Evolutionary conservation across 2,113 vertebrate species (phyloP), one percentile per base, ranked within the genome.

Genomic region (Tragelaphus buxtoni): DNA sequence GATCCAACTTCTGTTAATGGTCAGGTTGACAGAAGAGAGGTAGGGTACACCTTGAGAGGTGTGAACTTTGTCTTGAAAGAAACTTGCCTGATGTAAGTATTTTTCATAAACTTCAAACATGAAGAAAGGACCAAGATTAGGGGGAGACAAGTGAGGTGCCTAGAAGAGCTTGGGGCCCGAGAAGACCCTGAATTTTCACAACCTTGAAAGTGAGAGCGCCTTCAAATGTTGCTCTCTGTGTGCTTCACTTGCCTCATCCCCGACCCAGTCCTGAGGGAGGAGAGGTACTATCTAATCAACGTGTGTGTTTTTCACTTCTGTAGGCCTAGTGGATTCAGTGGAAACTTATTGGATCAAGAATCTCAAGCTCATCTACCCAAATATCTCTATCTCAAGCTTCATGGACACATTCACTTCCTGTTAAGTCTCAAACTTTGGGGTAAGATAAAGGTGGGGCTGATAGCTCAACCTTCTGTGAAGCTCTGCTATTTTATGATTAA

Each of bases 401-500:
- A 39, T 3, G 3, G 12, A 30, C n/a, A 42, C 24, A 22, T 10
- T 49, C 6, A 3, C 6, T 88, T 39, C 69, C 6, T 79, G 26
- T 26, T 39, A 74, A 13, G 16, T 17, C 84, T 35, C 28, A 88
- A 30, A 83, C 5, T 79, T 42, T 69, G 5, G 18, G 56, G 1
- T 55, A 39, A 90, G 72, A 53, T 24, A 90, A 84, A 80, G 56
- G 10, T 72, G 72, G 10, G 4, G 20, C 26, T 80, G 17, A 90
- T 45, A 76, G 3, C 3, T 69, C 30, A 92, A 60, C 42, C 32
- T 56, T 61, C 35, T 49, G 22, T 55, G 24, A 92, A 58, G 22
- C 8, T 88, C 20, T 94, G 39, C 30, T 81, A 60, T 86, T 82
- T 94, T 74, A 49, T 12, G 1, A 92, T 72, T 87, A 94, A 92